Base-by-base conservation (phyloP, 2,113 vertebrate species). In the Eurystomus gularis region DNA sequence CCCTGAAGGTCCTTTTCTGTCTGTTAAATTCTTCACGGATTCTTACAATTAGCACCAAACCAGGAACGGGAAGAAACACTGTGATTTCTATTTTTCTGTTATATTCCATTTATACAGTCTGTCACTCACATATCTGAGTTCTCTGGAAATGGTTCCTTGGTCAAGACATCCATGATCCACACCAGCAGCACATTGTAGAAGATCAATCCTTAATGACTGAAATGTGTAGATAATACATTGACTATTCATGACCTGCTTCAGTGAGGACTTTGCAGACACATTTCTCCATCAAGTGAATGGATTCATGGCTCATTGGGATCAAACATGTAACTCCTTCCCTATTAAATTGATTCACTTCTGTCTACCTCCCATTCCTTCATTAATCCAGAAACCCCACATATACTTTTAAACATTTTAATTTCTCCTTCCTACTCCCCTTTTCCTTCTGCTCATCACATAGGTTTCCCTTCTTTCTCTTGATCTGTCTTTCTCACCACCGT, bases 291-390 rank as follows among this genome's bases (percentile, higher is more conserved):
- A 94, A 51, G 68, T 33, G 46, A 90, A 71, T 60, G 72, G 37
- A 83, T 92, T 93, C 60, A 88, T 83, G 86, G 64, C 72, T 97
- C 93, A 91, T 96, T 93, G 93, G 60, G 60, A 91, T 78, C 75
- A 86, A 80, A 90, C 28, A 17, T 81, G 39, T 49, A 94, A 88
- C n/a, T 94, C 60, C 26, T 58, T 96, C 71, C 60, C 86, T 94
- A 88, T 94, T 92, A 86, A 92, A 66, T 6, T 46, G 44, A 49
- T 77, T 76, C 20, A 11, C 49, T 88, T 90, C 61, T 61, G 21
- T 82, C 44, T 88, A 26, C 13, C 25, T 82, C 31, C 26, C 6
- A 28, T 88, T 91, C 75, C 57, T 88, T 58, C 11, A 11, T 28
- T 7, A 57, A 68, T 78, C 79, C 70, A 68, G 73, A 65, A 64